These are phyloP conservation scores for Sceloporus tristichus DNA, from an alignment of 2,113 vertebrate species.

Conservation along the genomic window DNA sequence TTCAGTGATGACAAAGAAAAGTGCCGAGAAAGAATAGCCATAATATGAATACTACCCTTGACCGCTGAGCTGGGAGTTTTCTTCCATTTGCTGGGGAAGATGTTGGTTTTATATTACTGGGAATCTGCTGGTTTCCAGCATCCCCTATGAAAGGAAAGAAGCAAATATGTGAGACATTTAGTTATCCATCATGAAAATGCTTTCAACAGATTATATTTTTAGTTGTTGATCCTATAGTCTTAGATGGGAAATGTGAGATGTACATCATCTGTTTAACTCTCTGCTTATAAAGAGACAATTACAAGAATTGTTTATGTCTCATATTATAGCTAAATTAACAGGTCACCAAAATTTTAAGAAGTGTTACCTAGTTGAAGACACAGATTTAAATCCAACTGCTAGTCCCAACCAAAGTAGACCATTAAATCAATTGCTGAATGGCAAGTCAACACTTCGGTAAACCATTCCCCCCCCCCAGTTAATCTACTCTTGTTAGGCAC, in stretches of 20 bases:
- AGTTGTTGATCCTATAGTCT: neutral
- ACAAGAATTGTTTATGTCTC: no score
- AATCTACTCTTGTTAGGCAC: no score
- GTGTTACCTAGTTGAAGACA: no score
- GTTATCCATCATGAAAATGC: neutral
- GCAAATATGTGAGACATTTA: neutral
- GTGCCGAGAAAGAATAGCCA: neutral
- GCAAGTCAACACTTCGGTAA: no score
- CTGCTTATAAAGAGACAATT: no score
- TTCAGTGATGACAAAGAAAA: neutral
- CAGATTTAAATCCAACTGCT: no score
- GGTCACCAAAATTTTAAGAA: no score
- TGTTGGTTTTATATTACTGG: slow-evolving; percentile 52
- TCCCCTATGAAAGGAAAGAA: slow-evolving; percentile 3
- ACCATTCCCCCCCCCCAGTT: no score
- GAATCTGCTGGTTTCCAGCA: slow-evolving; percentile 48
- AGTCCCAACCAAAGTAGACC: no score
- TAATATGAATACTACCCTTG: slow-evolving; percentile 65
- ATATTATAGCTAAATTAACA: no score
- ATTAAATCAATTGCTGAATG: no score
- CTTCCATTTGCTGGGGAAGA: slow-evolving; percentile 53
- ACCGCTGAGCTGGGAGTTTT: slow-evolving; percentile 45
- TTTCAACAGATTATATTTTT: neutral
- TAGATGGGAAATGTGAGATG: neutral
- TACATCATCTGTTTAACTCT: neutral